A percentile compares a stretch with the other conserved stretches of the same genome.
Evolutionary conservation across 2,797 vertebrate genomes (phyloP).

Genomic region (Cirrhinus molitorella): DNA sequence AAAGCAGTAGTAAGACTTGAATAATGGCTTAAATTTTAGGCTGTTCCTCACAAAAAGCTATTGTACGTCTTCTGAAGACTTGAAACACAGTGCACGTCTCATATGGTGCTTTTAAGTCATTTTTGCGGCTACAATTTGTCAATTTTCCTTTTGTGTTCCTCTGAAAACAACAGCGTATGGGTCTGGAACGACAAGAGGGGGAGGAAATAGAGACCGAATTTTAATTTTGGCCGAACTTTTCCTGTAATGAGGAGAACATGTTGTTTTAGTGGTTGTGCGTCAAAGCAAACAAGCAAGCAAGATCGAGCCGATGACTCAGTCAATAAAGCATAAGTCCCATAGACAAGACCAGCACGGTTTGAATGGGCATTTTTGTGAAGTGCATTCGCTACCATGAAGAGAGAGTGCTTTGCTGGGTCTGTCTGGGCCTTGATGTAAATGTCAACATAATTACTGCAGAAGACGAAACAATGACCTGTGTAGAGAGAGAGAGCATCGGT

Average conservation of each 20-base stretch:
- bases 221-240: background rate
- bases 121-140: background rate
- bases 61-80: background rate
- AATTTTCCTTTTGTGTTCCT: background rate
- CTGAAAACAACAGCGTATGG: background rate
- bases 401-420: slow-evolving; percentile 36
- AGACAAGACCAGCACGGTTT: slow-evolving; percentile 16
- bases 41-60: background rate
- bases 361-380: slow-evolving; percentile 35
- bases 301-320: background rate
- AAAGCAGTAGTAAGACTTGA: background rate
- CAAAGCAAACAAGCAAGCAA: background rate
- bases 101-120: background rate
- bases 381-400: slow-evolving; percentile 48
- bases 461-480: slow-evolving; percentile 56
- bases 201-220: background rate
- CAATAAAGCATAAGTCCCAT: slow-evolving; percentile 16
- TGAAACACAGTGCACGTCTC: no score
- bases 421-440: slow-evolving; percentile 59
- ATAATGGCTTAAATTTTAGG: background rate
- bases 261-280: background rate
- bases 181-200: background rate
- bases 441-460: slow-evolving; percentile 62
- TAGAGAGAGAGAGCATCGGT: slow-evolving; percentile 41
- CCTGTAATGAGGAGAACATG: background rate